These are phyloP conservation scores for Pollenia labialis DNA, from an alignment of 2,888 invertebrate genomes.

Conservation along the genomic window DNA sequence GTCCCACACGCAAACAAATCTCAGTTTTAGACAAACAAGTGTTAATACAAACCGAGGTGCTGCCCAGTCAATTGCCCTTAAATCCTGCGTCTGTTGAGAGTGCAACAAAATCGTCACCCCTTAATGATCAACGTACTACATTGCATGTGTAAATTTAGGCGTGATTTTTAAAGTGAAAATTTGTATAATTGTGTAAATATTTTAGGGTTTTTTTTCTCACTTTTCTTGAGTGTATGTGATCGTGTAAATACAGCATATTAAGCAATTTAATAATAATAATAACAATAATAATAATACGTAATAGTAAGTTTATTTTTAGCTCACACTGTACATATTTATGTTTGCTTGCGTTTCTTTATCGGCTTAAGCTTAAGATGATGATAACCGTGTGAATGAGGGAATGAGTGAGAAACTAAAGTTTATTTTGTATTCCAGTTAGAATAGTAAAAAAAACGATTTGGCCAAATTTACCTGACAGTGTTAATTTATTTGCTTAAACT, in stretches of 20 bases:
- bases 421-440: background rate
- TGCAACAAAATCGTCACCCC: slow-evolving; percentile 59
- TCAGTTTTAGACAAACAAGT: slow-evolving; percentile 75
- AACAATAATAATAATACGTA: background rate
- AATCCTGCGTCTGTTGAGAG: slow-evolving; percentile 61
- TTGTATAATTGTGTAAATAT: slow-evolving; percentile 62
- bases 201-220: slow-evolving; percentile 55
- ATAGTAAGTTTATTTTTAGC: slow-evolving; percentile 40
- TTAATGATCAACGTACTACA: slow-evolving; percentile 75
- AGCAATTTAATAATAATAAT: slow-evolving; percentile 19
- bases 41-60: slow-evolving; percentile 77
- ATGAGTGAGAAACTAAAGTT: background rate
- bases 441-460: slow-evolving; percentile 51
- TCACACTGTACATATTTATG: slow-evolving; percentile 64
- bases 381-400: background rate
- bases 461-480: slow-evolving; percentile 68
- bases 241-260: slow-evolving; percentile 65
- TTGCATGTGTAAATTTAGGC: slow-evolving; percentile 77
- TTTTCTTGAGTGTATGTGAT: slow-evolving; percentile 65
- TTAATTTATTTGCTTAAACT: slow-evolving; percentile 66
- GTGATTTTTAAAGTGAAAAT: slow-evolving; percentile 30
- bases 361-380: slow-evolving; percentile 27
- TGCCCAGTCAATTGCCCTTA: slow-evolving; percentile 75
- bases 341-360: slow-evolving; percentile 53
- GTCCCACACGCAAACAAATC: slow-evolving; percentile 75